Percentiles rank a stretch among this genome's conserved stretches.
Conservation (phyloP, 2,113 vertebrate species). For the Megatriorchis doriae region DNA sequence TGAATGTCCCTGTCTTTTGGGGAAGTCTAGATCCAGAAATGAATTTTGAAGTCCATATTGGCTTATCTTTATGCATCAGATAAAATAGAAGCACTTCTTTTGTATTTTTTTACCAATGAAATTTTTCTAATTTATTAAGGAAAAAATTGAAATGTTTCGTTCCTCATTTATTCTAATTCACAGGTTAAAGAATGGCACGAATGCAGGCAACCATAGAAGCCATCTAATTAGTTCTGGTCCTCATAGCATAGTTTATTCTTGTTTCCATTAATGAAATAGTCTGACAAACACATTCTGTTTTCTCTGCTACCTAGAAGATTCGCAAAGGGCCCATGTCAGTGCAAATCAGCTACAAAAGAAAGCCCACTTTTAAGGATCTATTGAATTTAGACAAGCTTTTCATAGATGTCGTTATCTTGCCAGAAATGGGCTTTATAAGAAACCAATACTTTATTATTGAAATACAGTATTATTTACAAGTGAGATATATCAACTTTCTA, state of each 20-base stretch:
- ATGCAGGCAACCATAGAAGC: background rate
- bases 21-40: background rate
- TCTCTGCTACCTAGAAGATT: background rate
- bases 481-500: background rate
- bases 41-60: background rate
- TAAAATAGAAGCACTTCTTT: background rate
- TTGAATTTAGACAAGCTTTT: background rate
- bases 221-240: background rate
- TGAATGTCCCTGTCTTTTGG: background rate
- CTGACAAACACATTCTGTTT: background rate
- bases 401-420: background rate
- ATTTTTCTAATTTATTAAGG: background rate
- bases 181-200: background rate
- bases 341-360: background rate
- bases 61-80: background rate
- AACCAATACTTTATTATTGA: background rate
- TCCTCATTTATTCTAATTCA: background rate
- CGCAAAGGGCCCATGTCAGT: background rate
- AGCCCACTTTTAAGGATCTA: background rate
- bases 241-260: background rate
- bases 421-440: background rate
- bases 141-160: background rate
- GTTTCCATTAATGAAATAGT: background rate
- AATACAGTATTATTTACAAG: background rate
- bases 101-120: background rate